Evolutionary conservation across 2,797 vertebrate species (phyloP).

Genomic region (Cossypha caffra): DNA sequence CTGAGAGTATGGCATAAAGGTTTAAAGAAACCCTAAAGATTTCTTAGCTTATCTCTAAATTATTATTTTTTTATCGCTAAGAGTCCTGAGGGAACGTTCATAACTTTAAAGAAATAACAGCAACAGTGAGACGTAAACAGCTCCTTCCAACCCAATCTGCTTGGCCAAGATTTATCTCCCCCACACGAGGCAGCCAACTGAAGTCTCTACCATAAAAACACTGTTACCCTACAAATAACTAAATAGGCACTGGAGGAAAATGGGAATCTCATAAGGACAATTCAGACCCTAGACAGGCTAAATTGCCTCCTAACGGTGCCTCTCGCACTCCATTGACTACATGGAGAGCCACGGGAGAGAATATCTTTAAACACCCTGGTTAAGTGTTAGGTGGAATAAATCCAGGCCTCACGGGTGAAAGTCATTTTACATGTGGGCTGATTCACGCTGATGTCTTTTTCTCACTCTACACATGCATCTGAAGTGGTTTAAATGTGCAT

Average conservation of each 20-base stretch:
- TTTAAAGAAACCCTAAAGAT: neutral
- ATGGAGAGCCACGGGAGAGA: conserved; percentile 1
- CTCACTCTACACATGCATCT: neutral
- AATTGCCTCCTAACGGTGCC: conserved; percentile 21
- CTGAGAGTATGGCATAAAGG: neutral
- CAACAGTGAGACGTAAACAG: neutral
- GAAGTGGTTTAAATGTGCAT: neutral
- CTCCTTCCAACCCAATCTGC: neutral
- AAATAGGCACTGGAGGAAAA: neutral
- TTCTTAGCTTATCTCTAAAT: conserved; percentile 15
- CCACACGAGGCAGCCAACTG: neutral
- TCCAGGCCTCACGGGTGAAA: neutral
- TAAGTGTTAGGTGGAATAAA: conserved; percentile 5
- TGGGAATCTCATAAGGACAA: conserved; percentile 12
- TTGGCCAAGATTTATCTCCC: conserved; percentile 15
- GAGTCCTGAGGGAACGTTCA: neutral
- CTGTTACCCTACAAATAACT: conserved; percentile 18
- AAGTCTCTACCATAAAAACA: neutral
- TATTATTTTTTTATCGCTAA: conserved; percentile 4
- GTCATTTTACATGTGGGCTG: neutral
- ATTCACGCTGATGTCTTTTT: neutral
- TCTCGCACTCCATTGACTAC: conserved; percentile 33
- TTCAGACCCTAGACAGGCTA: conserved; percentile 17
- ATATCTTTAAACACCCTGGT: neutral
- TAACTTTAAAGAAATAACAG: conserved; percentile 27